These are phyloP conservation scores for Sorex fumeus DNA, from an alignment of 2,113 vertebrate species.

Conservation along the genomic window DNA sequence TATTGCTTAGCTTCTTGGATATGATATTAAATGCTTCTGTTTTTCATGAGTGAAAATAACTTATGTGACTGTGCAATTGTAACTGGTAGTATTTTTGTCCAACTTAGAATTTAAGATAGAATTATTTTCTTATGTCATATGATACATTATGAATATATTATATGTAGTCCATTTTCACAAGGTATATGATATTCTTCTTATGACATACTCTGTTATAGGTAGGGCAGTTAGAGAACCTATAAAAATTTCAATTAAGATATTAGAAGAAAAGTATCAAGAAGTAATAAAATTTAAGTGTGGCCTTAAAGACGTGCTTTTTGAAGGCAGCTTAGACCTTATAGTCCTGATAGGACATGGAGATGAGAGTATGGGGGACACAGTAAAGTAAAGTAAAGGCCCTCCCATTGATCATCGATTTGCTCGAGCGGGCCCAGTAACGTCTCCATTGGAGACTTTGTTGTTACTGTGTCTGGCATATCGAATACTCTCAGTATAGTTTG, in stretches of 20 bases:
- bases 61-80: background rate
- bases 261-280: background rate
- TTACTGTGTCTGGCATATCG: too few species aligned
- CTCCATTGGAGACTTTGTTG: too few species aligned
- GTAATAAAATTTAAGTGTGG: background rate
- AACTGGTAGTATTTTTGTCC: background rate
- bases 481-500: too few species aligned
- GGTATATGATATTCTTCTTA: too few species aligned
- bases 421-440: too few species aligned
- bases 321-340: background rate
- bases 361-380: background rate
- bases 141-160: background rate
- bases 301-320: background rate
- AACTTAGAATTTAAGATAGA: too few species aligned
- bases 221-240: background rate
- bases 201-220: background rate
- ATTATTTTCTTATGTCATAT: too few species aligned
- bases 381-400: too few species aligned
- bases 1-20: background rate
- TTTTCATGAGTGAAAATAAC: slow-evolving; percentile 1
- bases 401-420: too few species aligned
- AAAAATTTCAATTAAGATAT: background rate
- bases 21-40: background rate
- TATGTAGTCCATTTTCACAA: background rate
- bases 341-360: background rate